Evolutionary conservation across 2,113 vertebrate species (phyloP), one percentile per base, ranked within the genome.

Genomic region (Bos javanicus): DNA sequence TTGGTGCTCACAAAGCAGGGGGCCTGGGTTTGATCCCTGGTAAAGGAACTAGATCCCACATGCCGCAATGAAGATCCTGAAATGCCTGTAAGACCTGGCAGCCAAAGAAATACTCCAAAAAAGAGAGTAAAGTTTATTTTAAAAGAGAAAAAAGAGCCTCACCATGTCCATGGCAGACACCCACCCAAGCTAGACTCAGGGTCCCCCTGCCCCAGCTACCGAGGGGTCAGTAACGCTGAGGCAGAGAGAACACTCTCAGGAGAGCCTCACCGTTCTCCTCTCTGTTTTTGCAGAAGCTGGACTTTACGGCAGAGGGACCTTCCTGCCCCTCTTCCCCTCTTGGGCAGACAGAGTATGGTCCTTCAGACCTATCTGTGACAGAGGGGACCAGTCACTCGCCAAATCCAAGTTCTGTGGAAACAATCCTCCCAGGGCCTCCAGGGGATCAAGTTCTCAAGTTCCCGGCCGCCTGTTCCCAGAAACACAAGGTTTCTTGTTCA

Each of bases 401-500:
- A 96, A 88, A 86, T 78, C 83, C 7, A 43, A 48, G 90, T 59
- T 67, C 39, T 5, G 59, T 25, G 48, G 52, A 64, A 96, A 60
- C n/a, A 54, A 59, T 54, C 59, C 76, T 96, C 92, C 19, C 2
- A 39, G 30, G 83, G 54, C 64, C 74, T 84, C 30, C 25, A 62
- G 54, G 74, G 21, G 80, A 84, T 82, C 82, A 86, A 64, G 78
- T 86, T 91, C 94, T 91, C 87, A 52, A 52, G 90, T 54, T 95
- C 39, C 92, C 91, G 39, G 84, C 67, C 0, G 0, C 30, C 59
- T 76, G 87, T 92, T 90, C 92, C 90, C 59, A 64, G 67, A 60
- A 97, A 85, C 83, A 88, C 0, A 39, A 88, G 59, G 90, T 43
- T 23, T 71, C 78, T 88, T 60, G 97, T 88, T 98, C 67, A 85